Conservation (phyloP, 2,888 invertebrate genomes). For the Luperina testacea region DNA sequence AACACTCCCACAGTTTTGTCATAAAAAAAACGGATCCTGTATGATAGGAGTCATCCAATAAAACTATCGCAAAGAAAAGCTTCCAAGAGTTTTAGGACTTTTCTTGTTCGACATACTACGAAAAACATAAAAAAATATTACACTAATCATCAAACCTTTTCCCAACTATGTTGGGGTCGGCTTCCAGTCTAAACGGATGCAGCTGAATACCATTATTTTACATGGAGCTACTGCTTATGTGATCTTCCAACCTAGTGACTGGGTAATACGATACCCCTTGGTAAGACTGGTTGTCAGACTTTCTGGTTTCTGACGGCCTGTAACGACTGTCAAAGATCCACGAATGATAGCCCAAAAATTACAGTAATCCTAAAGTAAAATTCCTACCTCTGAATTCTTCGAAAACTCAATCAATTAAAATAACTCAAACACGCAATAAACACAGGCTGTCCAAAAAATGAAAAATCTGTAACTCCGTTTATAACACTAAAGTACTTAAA, state of each 20-base stretch:
- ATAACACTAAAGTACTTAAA: conserved; percentile 67
- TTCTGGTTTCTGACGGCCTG: background rate
- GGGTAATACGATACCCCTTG: too few relatives aligned
- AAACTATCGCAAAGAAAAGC: background rate
- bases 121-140: background rate
- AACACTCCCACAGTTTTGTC: background rate
- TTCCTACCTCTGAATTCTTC: background rate
- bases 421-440: conserved; percentile 51
- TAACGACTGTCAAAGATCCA: background rate
- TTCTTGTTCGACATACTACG: background rate
- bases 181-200: background rate
- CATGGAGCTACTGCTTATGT: too few relatives aligned
- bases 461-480: conserved; percentile 62
- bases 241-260: too few relatives aligned
- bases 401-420: conserved; percentile 53
- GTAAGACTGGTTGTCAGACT: background rate
- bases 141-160: too few relatives aligned
- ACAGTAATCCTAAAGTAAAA: background rate
- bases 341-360: background rate
- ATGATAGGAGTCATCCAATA: background rate
- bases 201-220: background rate
- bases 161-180: background rate
- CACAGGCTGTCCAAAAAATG: conserved; percentile 54
- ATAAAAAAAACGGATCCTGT: background rate
- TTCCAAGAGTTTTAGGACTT: too few relatives aligned